These are phyloP conservation scores for Coracias cyanogaster DNA, from an alignment of 2,797 vertebrate species.

Conservation along the genomic window DNA sequence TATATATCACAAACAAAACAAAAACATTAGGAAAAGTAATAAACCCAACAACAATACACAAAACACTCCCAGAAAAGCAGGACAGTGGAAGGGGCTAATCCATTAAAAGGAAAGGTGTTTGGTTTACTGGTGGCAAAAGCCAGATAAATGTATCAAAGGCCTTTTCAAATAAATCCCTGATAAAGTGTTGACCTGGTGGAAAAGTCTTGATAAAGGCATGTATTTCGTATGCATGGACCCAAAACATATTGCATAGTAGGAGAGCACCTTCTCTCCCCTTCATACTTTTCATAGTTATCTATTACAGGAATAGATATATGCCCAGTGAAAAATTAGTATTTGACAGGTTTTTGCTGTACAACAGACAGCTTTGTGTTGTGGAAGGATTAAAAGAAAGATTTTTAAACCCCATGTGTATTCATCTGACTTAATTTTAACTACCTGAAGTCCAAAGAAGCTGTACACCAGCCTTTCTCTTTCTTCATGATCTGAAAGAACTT, in stretches of 20 bases:
- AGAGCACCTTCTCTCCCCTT: background rate
- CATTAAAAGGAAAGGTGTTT: background rate
- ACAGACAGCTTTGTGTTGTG: slow-evolving; percentile 1
- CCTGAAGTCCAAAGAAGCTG: background rate
- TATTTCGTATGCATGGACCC: background rate
- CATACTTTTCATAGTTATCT: background rate
- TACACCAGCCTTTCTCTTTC: background rate
- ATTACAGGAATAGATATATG: background rate
- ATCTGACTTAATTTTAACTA: background rate
- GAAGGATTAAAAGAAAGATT: background rate
- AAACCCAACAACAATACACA: background rate
- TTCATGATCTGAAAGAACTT: background rate
- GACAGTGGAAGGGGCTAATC: background rate
- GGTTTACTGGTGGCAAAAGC: background rate
- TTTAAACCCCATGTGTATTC: background rate
- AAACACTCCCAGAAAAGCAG: background rate
- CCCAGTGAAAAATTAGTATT: background rate
- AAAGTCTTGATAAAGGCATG: background rate
- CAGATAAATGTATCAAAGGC: background rate
- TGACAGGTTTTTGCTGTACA: background rate
- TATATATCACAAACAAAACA: background rate
- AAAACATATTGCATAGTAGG: background rate
- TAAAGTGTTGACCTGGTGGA: background rate
- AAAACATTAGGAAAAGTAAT: background rate
- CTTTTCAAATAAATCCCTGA: slow-evolving; percentile 8